phyloP scores from a whole-genome alignment of 1,140 invertebrate species.

The Plodia interpunctella region DNA sequence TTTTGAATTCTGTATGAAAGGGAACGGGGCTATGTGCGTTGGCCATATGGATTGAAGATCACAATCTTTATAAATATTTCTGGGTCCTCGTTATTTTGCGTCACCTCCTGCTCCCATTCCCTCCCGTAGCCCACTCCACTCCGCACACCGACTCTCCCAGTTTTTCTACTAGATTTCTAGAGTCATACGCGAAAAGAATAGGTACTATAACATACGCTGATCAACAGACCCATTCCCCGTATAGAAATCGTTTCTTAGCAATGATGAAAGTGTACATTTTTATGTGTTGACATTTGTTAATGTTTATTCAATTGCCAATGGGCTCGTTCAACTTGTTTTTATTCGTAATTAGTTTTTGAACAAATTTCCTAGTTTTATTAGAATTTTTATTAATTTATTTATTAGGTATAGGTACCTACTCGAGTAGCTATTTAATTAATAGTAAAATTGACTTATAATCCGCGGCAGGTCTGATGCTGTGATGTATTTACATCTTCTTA shows the following conservation, averaged over 20 bases:
- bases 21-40: not conserved
- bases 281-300: too few species aligned
- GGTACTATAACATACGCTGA: not conserved
- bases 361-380: too few species aligned
- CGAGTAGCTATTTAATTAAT: too few species aligned
- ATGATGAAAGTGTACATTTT: not conserved
- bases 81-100: slow-evolving; percentile 27
- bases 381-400: too few species aligned
- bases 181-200: slow-evolving; percentile 8
- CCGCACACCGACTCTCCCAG: slow-evolving; percentile 2
- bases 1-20: too few species aligned
- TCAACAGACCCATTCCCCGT: not conserved
- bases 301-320: not conserved
- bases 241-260: slow-evolving; percentile 4
- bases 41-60: too few species aligned
- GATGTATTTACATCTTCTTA: too few species aligned
- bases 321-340: not conserved
- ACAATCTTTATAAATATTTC: not conserved
- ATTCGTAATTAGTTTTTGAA: not conserved
- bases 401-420: too few species aligned
- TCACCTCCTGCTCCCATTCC: slow-evolving; percentile 16
- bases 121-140: slow-evolving; percentile 11
- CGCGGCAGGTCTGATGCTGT: too few species aligned
- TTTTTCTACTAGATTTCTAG: slow-evolving; percentile 20
- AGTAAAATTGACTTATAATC: too few species aligned